Conservation (phyloP, 2,797 vertebrate genomes). For the Pseudocheirus occidentalis region DNA sequence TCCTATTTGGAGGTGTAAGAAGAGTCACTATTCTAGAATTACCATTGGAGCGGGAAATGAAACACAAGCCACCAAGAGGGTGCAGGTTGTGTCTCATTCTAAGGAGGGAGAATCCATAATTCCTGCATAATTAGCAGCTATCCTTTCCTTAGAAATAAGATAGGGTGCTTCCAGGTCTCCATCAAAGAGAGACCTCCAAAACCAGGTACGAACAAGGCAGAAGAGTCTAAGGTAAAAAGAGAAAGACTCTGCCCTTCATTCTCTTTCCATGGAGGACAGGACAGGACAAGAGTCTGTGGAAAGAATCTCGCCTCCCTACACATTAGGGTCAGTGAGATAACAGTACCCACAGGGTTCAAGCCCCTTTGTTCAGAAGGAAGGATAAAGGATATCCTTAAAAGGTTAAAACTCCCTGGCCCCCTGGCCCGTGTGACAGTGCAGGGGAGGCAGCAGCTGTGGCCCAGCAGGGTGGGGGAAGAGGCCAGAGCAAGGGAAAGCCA, state of each 20-base stretch:
- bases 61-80: neutral
- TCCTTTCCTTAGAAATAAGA: neutral
- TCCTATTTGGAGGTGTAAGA: neutral
- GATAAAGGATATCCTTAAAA: constrained; percentile 94
- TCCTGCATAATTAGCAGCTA: neutral
- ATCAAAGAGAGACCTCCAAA: neutral
- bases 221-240: neutral
- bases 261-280: neutral
- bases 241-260: neutral
- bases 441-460: constrained; percentile 93
- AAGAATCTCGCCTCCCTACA: neutral
- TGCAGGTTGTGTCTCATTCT: neutral
- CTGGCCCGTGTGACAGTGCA: constrained; percentile 89
- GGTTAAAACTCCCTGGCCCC: constrained; percentile 87
- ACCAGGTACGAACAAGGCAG: neutral
- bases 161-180: neutral
- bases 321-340: neutral
- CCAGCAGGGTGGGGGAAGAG: constrained; percentile 31
- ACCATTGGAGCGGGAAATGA: neutral
- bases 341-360: constrained; percentile 29
- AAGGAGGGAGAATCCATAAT: neutral
- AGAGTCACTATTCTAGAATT: neutral
- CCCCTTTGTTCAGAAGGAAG: constrained; percentile 73
- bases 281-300: neutral
- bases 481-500: constrained; percentile 62